Percentiles rank a stretch among this genome's conserved stretches.
Evolutionary conservation across 2,888 invertebrate genomes (phyloP).

Genomic region (Sycophila texana): DNA sequence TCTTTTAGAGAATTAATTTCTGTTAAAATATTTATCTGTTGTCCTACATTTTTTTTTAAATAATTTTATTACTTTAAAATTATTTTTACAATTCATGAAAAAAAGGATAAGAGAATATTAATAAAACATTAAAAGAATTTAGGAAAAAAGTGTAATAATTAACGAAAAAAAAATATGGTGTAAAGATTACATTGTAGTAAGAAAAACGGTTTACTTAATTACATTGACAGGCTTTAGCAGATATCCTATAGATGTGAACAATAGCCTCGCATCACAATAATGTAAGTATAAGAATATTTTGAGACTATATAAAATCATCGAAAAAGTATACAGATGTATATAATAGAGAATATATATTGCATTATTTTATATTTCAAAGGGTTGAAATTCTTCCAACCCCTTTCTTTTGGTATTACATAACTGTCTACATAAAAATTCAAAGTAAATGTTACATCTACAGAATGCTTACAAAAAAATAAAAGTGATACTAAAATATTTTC

Average conservation of each 20-base stretch:
- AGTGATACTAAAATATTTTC: not conserved
- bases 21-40: too few species aligned
- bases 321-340: slow-evolving; percentile 31
- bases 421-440: not conserved
- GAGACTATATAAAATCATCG: slow-evolving; percentile 32
- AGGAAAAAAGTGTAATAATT: too few species aligned
- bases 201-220: too few species aligned
- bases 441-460: not conserved
- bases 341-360: slow-evolving; percentile 26
- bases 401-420: slow-evolving; percentile 19
- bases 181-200: too few species aligned
- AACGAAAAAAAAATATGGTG: too few species aligned
- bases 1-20: too few species aligned
- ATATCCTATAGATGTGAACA: not conserved
- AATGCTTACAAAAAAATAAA: not conserved
- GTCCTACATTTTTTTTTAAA: too few species aligned
- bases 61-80: too few species aligned
- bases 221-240: too few species aligned
- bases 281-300: not conserved
- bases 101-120: too few species aligned
- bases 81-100: too few species aligned
- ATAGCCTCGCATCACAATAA: slow-evolving; percentile 36
- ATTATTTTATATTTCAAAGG: slow-evolving; percentile 1
- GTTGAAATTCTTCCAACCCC: slow-evolving; percentile 21
- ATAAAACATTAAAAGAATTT: too few species aligned